These are phyloP conservation scores for Plectrocnemia conspersa DNA, from an alignment of 1,140 invertebrate genomes.

Conservation along the genomic window DNA sequence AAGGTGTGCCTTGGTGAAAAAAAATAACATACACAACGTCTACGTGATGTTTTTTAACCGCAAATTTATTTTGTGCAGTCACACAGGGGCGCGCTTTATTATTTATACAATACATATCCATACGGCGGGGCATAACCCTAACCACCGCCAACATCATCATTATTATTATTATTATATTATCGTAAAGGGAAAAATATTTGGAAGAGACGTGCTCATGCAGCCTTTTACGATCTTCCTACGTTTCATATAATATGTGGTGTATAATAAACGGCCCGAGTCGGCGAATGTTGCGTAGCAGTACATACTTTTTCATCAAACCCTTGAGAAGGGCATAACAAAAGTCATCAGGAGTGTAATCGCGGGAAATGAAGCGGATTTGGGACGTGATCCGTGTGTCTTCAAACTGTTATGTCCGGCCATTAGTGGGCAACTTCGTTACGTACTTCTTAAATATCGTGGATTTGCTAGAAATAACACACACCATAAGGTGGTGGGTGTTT, in stretches of 20 bases:
- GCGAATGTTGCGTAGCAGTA: conserved; percentile 12
- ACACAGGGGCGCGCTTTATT: conserved; percentile 28
- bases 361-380: conserved; percentile 27
- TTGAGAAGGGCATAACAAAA: conserved; percentile 24
- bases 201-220: conserved; percentile 1
- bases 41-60: conserved; percentile 34
- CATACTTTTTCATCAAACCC: conserved; percentile 20
- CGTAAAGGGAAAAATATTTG: background rate
- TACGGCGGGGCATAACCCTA: conserved; percentile 26
- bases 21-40: conserved; percentile 16
- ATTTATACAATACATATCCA: conserved; percentile 35
- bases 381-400: conserved; percentile 31
- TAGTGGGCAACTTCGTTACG: conserved; percentile 26
- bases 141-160: conserved; percentile 30
- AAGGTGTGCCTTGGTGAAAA: too few relatives aligned
- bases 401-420: conserved; percentile 27
- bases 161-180: conserved; percentile 26
- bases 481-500: too few relatives aligned
- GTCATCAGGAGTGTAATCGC: conserved; percentile 31
- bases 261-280: too few relatives aligned
- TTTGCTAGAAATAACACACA: too few relatives aligned
- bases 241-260: conserved; percentile 19
- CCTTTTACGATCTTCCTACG: conserved; percentile 31
- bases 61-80: conserved; percentile 32
- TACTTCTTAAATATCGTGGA: conserved; percentile 30